Evolutionary conservation across 2,113 vertebrate genomes (phyloP).

Genomic region (Lanius ludovicianus): DNA sequence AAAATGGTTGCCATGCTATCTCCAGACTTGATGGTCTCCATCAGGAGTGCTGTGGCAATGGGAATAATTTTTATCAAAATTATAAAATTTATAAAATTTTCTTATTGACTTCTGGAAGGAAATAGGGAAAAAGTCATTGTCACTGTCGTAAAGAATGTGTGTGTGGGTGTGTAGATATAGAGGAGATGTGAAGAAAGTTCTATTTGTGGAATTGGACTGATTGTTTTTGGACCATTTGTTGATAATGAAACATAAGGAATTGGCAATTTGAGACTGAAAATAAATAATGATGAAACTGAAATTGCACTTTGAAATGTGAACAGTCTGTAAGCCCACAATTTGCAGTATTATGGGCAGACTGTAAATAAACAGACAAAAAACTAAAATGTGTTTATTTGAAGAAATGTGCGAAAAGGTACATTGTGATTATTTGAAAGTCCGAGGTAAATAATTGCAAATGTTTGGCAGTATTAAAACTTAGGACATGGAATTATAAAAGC

Average conservation of each 20-base stretch:
- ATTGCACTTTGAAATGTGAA: neutral
- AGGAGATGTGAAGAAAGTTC: neutral
- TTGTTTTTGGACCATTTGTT: neutral
- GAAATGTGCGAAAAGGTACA: neutral
- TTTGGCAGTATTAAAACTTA: neutral
- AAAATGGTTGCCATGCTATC: neutral
- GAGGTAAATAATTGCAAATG: neutral
- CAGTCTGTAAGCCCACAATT: neutral
- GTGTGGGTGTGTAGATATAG: accelerated
- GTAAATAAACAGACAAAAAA: neutral
- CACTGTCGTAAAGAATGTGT: neutral
- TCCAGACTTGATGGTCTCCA: accelerated
- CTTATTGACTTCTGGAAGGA: neutral
- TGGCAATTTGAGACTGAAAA: neutral
- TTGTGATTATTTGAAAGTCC: neutral
- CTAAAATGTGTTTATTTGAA: neutral
- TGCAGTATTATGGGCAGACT: neutral
- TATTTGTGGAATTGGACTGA: neutral
- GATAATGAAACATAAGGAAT: neutral
- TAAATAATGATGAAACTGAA: neutral
- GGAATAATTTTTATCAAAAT: neutral
- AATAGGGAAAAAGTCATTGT: neutral
- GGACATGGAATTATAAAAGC: neutral
- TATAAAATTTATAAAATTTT: neutral
- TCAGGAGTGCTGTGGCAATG: neutral